These are phyloP conservation scores for Hydrotaea diabolus DNA, from an alignment of 2,888 invertebrate species.

Conservation along the genomic window DNA sequence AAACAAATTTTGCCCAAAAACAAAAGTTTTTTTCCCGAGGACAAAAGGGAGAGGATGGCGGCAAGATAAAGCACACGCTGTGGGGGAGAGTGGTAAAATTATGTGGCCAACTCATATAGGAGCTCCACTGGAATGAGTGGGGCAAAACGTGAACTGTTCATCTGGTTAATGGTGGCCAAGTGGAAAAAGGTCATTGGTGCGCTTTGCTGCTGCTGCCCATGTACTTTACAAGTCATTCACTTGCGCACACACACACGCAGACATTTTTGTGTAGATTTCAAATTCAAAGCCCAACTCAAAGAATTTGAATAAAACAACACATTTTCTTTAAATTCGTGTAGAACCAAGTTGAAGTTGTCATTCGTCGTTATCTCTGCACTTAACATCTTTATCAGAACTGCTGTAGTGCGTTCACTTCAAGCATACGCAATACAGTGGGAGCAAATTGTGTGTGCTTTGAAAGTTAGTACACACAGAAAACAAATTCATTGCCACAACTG, in stretches of 20 bases:
- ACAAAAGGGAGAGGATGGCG: not conserved
- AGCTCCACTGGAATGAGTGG: not conserved
- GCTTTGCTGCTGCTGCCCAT: not conserved
- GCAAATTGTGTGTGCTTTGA: not conserved
- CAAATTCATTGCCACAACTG: too few relatives aligned
- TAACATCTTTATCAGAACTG: not conserved
- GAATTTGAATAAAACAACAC: slow-evolving; percentile 2
- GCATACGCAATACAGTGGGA: not conserved
- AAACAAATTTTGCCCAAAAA: not conserved
- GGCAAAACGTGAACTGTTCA: not conserved
- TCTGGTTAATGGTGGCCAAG: not conserved
- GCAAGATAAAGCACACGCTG: too few relatives aligned
- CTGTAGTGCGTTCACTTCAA: not conserved
- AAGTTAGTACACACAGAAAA: too few relatives aligned
- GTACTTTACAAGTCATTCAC: slow-evolving; percentile 13
- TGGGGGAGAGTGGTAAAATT: not conserved
- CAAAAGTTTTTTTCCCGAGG: not conserved
- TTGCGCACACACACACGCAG: not conserved
- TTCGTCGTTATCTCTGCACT: slow-evolving; percentile 2
- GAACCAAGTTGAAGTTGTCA: not conserved
- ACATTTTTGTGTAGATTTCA: not conserved
- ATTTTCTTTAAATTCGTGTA: not conserved
- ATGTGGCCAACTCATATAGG: not conserved
- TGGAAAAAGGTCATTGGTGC: not conserved
- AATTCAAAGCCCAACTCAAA: not conserved